Percentiles rank a stretch among this genome's conserved stretches.
Evolutionary conservation across 1,140 invertebrate genomes (phyloP).

Genomic region (Nephila pilipes): DNA sequence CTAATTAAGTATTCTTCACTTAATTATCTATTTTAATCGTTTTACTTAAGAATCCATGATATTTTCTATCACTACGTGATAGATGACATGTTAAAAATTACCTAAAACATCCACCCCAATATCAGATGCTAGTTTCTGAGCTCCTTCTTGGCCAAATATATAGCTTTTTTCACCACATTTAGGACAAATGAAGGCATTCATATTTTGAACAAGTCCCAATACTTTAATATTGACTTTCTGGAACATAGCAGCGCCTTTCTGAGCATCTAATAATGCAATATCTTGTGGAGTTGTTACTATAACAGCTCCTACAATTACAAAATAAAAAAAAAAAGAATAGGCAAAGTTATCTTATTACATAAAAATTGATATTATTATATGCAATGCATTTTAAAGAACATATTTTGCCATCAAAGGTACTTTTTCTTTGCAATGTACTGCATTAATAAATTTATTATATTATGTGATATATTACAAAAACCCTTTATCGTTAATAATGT

Average conservation of each 20-base stretch:
- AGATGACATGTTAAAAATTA: background rate
- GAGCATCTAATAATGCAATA: conserved; percentile 90
- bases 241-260: conserved; percentile 82
- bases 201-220: conserved; percentile 92
- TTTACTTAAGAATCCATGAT: no score
- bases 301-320: conserved; percentile 84
- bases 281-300: conserved; percentile 93
- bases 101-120: conserved; percentile 76
- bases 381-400: no score
- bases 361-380: no score
- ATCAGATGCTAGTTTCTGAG: conserved; percentile 78
- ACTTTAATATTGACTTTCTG: conserved; percentile 89
- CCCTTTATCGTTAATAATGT: no score
- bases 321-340: background rate
- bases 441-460: no score
- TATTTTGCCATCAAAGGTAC: no score
- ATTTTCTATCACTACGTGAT: background rate
- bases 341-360: no score
- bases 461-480: no score
- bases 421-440: no score
- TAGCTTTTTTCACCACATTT: conserved; percentile 84
- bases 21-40: no score
- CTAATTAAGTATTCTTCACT: no score
- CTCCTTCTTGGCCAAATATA: conserved; percentile 79
- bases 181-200: conserved; percentile 86